Conservation (phyloP, 2,888 invertebrate genomes). For the Melangyna quadrimaculata region DNA sequence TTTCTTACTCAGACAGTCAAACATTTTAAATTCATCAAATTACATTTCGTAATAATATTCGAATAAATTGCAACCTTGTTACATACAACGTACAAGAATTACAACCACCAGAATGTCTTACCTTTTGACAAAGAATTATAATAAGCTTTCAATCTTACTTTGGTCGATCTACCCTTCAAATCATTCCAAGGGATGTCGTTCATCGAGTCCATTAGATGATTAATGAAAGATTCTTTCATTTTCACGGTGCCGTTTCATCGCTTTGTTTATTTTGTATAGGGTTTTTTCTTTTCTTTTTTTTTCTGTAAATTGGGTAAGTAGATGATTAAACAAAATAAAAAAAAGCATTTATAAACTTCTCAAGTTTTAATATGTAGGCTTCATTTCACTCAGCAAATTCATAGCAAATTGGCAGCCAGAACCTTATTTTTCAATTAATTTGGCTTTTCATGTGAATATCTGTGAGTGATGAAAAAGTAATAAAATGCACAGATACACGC, state of each 20-base stretch:
- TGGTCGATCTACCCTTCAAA: conserved; percentile 23
- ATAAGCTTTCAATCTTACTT: conserved; percentile 19
- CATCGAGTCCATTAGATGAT: conserved; percentile 62
- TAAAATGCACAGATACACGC: not conserved
- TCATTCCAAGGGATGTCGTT: conserved; percentile 4
- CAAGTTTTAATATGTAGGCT: not conserved
- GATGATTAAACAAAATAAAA: not conserved
- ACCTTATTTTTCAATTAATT: not conserved
- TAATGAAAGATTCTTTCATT: conserved; percentile 53
- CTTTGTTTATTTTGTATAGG: conserved; percentile 20
- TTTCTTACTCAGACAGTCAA: not conserved
- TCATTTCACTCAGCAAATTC: conserved; percentile 34
- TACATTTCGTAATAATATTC: not conserved
- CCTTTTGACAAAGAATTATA: not conserved
- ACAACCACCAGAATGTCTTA: not conserved
- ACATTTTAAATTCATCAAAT: not conserved
- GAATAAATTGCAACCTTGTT: not conserved
- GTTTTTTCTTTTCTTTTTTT: not conserved
- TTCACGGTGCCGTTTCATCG: conserved; percentile 33
- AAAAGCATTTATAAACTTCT: not conserved
- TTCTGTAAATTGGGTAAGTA: not conserved
- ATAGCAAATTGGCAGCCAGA: conserved; percentile 22
- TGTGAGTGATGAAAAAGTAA: conserved; percentile 31
- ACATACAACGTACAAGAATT: too few relatives aligned
- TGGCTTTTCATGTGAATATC: conserved; percentile 39